Conservation (phyloP, 2,888 invertebrate genomes). For the Drosophila melanocephala region DNA sequence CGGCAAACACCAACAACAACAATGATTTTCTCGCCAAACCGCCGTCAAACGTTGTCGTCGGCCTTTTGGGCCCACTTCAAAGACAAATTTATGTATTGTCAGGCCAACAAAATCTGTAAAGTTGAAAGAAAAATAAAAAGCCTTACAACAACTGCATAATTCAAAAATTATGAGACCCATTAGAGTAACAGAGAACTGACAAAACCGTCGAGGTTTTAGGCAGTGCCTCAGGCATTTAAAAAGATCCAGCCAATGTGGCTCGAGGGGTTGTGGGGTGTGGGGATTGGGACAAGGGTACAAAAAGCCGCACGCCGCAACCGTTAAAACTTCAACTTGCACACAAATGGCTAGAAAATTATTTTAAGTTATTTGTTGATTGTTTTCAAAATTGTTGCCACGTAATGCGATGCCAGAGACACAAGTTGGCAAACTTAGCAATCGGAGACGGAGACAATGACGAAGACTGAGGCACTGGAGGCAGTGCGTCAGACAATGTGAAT, state of each 20-base stretch:
- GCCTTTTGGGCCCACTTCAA: slow-evolving; percentile 76
- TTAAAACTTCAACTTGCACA: slow-evolving; percentile 71
- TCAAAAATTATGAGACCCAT: slow-evolving; percentile 74
- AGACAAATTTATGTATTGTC: slow-evolving; percentile 79
- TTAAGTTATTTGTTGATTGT: slow-evolving; percentile 75
- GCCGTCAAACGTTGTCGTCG: slow-evolving; percentile 52
- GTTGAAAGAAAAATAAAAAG: slow-evolving; percentile 28
- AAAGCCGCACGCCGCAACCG: slow-evolving; percentile 68
- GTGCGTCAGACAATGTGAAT: slow-evolving; percentile 61
- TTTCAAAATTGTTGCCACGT: slow-evolving; percentile 74
- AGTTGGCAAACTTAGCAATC: slow-evolving; percentile 1
- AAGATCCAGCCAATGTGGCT: slow-evolving; percentile 49
- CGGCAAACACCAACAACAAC: slow-evolving; percentile 27
- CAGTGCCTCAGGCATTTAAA: slow-evolving; percentile 46
- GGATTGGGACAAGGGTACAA: slow-evolving; percentile 1
- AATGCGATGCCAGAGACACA: slow-evolving; percentile 61
- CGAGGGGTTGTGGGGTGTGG: slow-evolving; percentile 8
- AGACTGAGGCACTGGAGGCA: slow-evolving; percentile 21
- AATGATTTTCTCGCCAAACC: slow-evolving; percentile 57
- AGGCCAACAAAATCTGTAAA: slow-evolving; percentile 54
- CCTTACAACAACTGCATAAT: slow-evolving; percentile 68
- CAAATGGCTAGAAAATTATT: slow-evolving; percentile 74
- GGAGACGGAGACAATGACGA: slow-evolving; percentile 4
- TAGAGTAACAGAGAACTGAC: slow-evolving; percentile 63
- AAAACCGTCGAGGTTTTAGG: slow-evolving; percentile 57